Evolutionary conservation across 35 echinoderm and acorn worm species (phyloP).

Genomic region (Lytechinus pictus): DNA sequence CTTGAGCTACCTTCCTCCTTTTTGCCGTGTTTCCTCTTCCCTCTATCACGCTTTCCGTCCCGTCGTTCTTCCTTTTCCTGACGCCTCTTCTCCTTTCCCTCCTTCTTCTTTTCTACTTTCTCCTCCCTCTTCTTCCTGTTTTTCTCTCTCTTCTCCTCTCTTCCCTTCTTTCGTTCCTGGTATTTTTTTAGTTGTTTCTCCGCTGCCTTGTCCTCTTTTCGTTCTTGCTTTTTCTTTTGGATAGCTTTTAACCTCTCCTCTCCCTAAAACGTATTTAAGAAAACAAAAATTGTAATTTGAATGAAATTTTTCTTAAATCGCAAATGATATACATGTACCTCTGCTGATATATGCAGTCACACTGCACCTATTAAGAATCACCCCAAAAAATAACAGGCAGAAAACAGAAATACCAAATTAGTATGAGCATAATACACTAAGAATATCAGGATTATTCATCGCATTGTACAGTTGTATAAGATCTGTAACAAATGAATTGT

Average conservation of each 20-base stretch:
- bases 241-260: conserved; percentile 21
- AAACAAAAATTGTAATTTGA: background rate
- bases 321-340: background rate
- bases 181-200: conserved; percentile 63
- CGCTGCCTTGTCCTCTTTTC: conserved; percentile 57
- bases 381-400: no score
- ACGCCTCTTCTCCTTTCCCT: background rate
- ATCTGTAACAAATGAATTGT: no score
- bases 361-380: no score
- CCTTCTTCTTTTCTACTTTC: conserved; percentile 48
- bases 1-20: background rate
- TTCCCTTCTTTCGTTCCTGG: conserved; percentile 29
- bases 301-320: background rate
- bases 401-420: no score
- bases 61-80: conserved; percentile 31
- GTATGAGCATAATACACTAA: no score
- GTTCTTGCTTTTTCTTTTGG: conserved; percentile 52
- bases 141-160: background rate
- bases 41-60: background rate
- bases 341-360: no score
- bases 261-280: background rate
- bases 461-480: no score
- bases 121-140: conserved; percentile 10
- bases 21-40: background rate
- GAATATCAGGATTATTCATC: no score